Base-by-base conservation (phyloP, 1,140 invertebrate genomes). In the Heliothis subflexa region DNA sequence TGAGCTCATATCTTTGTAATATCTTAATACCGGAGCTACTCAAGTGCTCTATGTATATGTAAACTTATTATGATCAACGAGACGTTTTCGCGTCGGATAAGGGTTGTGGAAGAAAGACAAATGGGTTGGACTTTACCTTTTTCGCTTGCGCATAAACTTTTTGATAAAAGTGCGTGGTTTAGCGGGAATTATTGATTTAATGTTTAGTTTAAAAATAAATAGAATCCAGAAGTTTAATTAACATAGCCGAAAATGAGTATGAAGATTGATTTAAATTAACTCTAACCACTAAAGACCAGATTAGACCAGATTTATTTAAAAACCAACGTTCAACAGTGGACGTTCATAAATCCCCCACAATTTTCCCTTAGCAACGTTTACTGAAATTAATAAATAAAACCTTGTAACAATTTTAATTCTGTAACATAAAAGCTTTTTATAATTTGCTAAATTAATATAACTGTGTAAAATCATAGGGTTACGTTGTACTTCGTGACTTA, bases 371-470 rank as follows among this genome's bases (percentile, higher is more conserved):
- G 16, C 45, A 66, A 66, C 16, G 40, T 47, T 66, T 66, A 66
- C 11, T 16, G 4, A 66, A 49, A 47, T 12, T 50, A 52, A 70
- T 50, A 50, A 68, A 66, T 47, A 66, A 68, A 70, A 10, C 47
- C 66, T 70, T 70, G 47, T 70, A 70, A 70, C 66, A 50, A 70
- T 70, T 50, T 50, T 70, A 70, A 70, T 70, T 70, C 47, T 52
- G 7, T 49, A 50, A 70, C 47, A 52, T 52, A 25, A 70, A 52
- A 70, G 47, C 66, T 50, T 70, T 70, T 64, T 70, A 52, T 70
- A 70, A 70, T 70, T 70, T 70, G 47, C 66, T 70, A 70, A 70
- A 70, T 70, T 70, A 70, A 70, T 70, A 70, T 70, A 18, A 49
- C 16, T 52, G 12, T 50, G n/a, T 25, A 70, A 70, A 70, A 70